phyloP scores from a whole-genome alignment of 2,888 invertebrate species.

The Pantelozetes paolii region DNA sequence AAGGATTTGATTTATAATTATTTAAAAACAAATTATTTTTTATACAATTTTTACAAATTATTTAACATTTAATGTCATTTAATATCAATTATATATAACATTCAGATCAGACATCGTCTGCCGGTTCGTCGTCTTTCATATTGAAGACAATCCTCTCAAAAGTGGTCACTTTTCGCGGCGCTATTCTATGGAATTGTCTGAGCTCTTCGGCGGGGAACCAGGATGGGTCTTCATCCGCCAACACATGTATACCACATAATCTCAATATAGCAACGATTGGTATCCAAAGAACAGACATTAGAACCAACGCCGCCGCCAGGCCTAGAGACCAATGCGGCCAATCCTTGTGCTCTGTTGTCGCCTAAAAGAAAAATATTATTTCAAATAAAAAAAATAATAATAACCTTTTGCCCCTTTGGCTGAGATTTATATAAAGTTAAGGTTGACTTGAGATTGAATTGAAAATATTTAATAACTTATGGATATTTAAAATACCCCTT shows the following conservation, averaged over 20 bases:
- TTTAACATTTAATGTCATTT: not conserved
- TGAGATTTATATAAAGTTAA: not conserved
- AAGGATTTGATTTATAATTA: not conserved
- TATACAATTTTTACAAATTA: not conserved
- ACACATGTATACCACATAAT: constrained; percentile 63
- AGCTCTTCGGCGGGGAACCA: constrained; percentile 88
- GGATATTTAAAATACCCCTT: no score
- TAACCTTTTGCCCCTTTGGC: not conserved
- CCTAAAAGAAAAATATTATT: constrained; percentile 51
- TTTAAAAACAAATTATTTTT: not conserved
- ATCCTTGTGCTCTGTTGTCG: constrained; percentile 62
- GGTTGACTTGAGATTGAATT: no score
- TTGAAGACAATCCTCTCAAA: constrained; percentile 76
- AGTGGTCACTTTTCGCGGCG: constrained; percentile 72
- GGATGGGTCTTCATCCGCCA: constrained; percentile 82
- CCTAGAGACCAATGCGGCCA: constrained; percentile 83
- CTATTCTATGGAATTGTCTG: constrained; percentile 81
- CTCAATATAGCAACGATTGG: constrained; percentile 66
- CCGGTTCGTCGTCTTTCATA: constrained; percentile 58
- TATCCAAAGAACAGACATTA: constrained; percentile 81
- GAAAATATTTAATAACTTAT: no score
- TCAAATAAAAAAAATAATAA: not conserved
- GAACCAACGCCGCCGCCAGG: constrained; percentile 67
- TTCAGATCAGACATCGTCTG: constrained; percentile 32
- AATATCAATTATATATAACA: not conserved